A percentile compares a stretch with the other conserved stretches of the same genome.
Conservation (phyloP, 2,888 invertebrate genomes). For the Cheilosia pagana region DNA sequence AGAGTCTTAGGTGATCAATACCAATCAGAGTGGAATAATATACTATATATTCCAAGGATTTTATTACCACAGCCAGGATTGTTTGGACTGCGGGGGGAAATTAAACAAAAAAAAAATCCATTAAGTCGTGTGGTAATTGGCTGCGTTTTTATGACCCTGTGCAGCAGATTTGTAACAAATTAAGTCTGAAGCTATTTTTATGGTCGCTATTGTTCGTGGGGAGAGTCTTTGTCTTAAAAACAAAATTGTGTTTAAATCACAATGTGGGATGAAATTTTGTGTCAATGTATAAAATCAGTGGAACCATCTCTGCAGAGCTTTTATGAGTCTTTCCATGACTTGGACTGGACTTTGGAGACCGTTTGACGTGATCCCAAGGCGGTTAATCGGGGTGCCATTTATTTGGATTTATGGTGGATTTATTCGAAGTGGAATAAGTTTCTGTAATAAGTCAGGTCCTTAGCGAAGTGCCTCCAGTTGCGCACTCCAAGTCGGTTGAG, state of each 20-base stretch:
- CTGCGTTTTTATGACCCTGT: slow-evolving; percentile 51
- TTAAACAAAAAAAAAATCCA: slow-evolving; percentile 64
- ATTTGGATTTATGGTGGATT: too few species aligned
- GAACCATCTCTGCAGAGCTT: too few species aligned
- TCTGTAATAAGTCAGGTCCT: too few species aligned
- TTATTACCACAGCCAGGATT: slow-evolving; percentile 39
- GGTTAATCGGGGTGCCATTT: too few species aligned
- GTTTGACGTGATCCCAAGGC: too few species aligned
- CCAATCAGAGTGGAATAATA: slow-evolving; percentile 34
- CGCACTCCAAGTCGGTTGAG: too few species aligned
- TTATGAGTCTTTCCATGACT: too few species aligned
- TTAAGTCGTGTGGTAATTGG: slow-evolving; percentile 68
- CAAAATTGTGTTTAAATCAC: neutral
- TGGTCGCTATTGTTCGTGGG: neutral
- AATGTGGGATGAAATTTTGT: neutral
- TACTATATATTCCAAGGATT: slow-evolving; percentile 30
- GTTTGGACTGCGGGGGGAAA: slow-evolving; percentile 15
- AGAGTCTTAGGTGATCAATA: slow-evolving; percentile 54
- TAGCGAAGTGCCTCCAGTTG: too few species aligned
- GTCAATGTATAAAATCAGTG: too few species aligned
- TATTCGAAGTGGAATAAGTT: too few species aligned
- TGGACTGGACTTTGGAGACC: too few species aligned
- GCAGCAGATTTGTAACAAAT: slow-evolving; percentile 28
- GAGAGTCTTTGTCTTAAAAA: neutral
- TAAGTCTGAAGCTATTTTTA: neutral